Conservation (phyloP, 2,797 vertebrate species). For the Phrynocephalus forsythii region DNA sequence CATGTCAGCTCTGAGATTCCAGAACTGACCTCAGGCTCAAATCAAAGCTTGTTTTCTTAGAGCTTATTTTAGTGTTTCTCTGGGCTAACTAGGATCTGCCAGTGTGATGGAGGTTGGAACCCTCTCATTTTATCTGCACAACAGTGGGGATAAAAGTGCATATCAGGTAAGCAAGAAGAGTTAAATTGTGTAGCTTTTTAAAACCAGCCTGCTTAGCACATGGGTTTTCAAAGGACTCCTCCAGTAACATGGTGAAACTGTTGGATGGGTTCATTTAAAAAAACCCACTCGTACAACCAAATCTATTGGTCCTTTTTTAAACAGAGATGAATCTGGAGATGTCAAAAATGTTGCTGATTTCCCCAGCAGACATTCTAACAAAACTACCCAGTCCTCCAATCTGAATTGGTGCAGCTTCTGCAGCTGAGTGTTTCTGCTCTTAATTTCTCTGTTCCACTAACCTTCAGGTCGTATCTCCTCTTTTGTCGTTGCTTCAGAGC, state of each 20-base stretch:
- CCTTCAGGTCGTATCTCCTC: conserved; percentile 38
- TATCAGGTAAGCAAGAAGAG: not conserved
- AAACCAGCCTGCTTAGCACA: not conserved
- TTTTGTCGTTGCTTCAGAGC: conserved; percentile 41
- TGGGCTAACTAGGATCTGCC: not conserved
- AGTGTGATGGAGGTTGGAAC: not conserved
- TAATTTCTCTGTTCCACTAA: conserved; percentile 26
- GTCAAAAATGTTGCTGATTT: rapidly evolving
- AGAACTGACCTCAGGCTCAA: not conserved
- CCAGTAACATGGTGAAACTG: not conserved
- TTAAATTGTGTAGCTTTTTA: not conserved
- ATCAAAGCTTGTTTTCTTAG: not conserved
- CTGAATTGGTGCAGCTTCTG: not conserved
- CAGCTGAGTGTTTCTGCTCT: not conserved
- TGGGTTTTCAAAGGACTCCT: too few species aligned
- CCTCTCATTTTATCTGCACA: not conserved
- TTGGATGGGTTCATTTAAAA: not conserved
- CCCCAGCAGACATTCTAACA: conserved; percentile 31
- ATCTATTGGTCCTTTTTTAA: conserved; percentile 36
- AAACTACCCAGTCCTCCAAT: rapidly evolving
- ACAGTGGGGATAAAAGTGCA: not conserved
- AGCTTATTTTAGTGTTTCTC: not conserved
- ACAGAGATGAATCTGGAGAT: conserved; percentile 23
- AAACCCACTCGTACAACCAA: not conserved
- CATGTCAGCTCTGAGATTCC: not conserved